Percentiles rank a stretch among this genome's conserved stretches.
Conservation (phyloP, 2,797 vertebrate genomes). For the Siniperca obscura region DNA sequence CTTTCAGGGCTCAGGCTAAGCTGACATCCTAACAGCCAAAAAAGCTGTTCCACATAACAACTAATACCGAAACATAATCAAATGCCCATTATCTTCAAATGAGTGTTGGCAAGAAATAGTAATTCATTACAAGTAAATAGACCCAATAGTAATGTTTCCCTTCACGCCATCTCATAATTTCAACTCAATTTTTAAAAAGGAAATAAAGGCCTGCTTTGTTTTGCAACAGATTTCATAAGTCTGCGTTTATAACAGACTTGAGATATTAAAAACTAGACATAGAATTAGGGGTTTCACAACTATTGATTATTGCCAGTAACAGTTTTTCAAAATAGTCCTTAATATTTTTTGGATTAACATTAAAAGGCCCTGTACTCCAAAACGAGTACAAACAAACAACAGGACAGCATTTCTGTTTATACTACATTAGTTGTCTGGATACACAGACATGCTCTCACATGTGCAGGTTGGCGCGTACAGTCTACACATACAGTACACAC, state of each 20-base stretch:
- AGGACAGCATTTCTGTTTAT: not conserved
- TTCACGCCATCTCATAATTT: conserved; percentile 19
- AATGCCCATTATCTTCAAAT: conserved; percentile 59
- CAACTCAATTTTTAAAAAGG: conserved; percentile 29
- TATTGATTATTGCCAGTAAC: conserved; percentile 5
- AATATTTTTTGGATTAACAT: conserved; percentile 7
- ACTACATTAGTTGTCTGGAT: not conserved
- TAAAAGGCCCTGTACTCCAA: not conserved
- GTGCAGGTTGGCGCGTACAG: not conserved
- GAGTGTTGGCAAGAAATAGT: conserved; percentile 37
- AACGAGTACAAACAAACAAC: not conserved
- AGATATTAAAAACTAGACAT: not conserved
- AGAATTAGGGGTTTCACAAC: conserved; percentile 1
- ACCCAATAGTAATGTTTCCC: conserved; percentile 32
- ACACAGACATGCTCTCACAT: not conserved
- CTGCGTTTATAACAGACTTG: not conserved
- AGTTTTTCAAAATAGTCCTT: conserved; percentile 3
- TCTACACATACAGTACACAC: not conserved
- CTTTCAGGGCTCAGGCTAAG: conserved; percentile 31
- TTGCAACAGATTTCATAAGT: not conserved
- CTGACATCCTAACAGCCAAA: conserved; percentile 42
- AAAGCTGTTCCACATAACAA: conserved; percentile 49
- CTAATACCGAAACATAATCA: conserved; percentile 60
- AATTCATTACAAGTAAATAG: conserved; percentile 47
- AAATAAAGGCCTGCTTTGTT: conserved; percentile 45